phyloP scores from a whole-genome alignment of 2,888 invertebrate species.

The Mylabris sibirica region DNA sequence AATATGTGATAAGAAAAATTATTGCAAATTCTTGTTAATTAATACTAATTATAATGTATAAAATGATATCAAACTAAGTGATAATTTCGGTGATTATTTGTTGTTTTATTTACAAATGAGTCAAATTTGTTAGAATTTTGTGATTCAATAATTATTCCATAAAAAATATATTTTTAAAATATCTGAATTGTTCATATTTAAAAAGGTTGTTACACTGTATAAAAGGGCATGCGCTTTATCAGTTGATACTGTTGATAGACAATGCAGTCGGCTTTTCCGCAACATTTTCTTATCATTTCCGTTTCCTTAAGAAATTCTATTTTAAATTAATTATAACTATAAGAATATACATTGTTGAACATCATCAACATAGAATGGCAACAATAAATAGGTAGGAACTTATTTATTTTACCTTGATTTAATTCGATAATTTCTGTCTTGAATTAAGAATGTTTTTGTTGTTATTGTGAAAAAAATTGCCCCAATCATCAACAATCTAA shows the following conservation, averaged over 20 bases:
- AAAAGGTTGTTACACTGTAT: background rate
- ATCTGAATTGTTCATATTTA: background rate
- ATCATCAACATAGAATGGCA: slow-evolving; percentile 8
- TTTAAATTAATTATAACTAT: slow-evolving; percentile 8
- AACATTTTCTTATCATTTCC: slow-evolving; percentile 29
- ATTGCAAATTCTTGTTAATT: background rate
- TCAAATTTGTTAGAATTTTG: background rate
- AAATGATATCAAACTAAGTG: background rate
- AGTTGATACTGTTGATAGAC: slow-evolving; percentile 23
- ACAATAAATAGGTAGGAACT: slow-evolving; percentile 28
- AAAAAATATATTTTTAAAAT: background rate
- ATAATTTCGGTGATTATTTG: background rate
- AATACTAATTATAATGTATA: background rate
- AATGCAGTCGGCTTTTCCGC: slow-evolving; percentile 31
- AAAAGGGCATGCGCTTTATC: slow-evolving; percentile 32
- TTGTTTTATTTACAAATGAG: background rate
- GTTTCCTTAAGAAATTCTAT: slow-evolving; percentile 17
- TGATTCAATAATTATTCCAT: background rate
- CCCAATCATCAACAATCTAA: background rate
- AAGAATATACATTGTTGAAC: slow-evolving; percentile 15
- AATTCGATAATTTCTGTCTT: slow-evolving; percentile 15
- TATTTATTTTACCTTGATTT: slow-evolving; percentile 14
- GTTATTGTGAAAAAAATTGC: background rate
- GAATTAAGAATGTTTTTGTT: background rate
- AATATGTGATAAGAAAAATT: background rate